Percentiles rank a stretch among this genome's conserved stretches.
Conservation (phyloP, 1,140 invertebrate species). For the Eulimnadia texana region DNA sequence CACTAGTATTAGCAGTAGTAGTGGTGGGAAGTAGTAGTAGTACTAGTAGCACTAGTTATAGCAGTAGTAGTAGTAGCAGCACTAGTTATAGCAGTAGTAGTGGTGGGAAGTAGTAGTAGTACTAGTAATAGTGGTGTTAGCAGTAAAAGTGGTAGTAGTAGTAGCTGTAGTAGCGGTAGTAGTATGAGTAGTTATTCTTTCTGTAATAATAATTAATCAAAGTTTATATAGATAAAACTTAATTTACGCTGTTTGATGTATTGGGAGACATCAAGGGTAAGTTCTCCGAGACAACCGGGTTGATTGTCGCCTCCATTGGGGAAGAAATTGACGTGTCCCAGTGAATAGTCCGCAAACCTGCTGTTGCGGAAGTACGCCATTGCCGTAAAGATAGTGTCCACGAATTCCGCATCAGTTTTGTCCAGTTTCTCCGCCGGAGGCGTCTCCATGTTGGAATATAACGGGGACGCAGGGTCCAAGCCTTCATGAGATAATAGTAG, state of each 20-base stretch:
- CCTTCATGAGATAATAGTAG: too few relatives aligned
- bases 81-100: background rate
- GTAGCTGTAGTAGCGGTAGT: background rate
- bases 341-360: conserved; percentile 19
- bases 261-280: background rate
- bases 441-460: conserved; percentile 13
- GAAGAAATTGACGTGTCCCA: conserved; percentile 6
- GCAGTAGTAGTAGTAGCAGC: background rate
- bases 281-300: background rate
- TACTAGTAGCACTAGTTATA: too few relatives aligned
- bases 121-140: background rate
- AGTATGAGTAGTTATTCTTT: background rate
- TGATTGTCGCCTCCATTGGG: background rate
- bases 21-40: too few relatives aligned
- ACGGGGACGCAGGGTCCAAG: conserved; percentile 27
- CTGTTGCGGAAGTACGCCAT: conserved; percentile 22
- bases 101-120: background rate
- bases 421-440: conserved; percentile 19
- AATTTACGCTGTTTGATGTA: background rate
- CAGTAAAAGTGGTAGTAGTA: background rate
- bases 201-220: background rate
- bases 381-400: conserved; percentile 33
- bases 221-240: background rate
- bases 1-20: too few relatives aligned
- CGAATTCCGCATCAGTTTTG: conserved; percentile 30